Percentiles rank a stretch among this genome's conserved stretches.
Evolutionary conservation across 2,113 vertebrate species (phyloP).

Genomic region (Dolichallabes microphthalmus): DNA sequence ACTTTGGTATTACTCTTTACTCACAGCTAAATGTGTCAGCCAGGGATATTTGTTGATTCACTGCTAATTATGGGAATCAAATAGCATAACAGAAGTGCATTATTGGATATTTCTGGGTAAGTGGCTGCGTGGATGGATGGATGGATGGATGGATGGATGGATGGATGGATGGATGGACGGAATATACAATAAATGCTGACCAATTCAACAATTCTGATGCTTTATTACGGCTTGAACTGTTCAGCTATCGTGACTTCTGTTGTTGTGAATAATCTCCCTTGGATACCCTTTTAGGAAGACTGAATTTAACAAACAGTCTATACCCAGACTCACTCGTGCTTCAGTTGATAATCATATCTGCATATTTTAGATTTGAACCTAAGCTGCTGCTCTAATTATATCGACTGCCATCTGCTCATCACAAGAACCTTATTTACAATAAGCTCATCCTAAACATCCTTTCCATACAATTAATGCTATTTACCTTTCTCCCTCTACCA

Average conservation of each 20-base stretch:
- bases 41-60: constrained; percentile 27
- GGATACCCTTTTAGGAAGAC: background rate
- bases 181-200: background rate
- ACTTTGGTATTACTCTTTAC: constrained; percentile 70
- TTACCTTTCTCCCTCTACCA: background rate
- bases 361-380: background rate
- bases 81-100: background rate
- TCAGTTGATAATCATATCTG: background rate
- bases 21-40: constrained; percentile 60
- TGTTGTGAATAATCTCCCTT: background rate
- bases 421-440: background rate
- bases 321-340: background rate
- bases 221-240: background rate
- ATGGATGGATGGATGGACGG: background rate
- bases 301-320: background rate
- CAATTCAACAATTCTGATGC: background rate
- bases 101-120: background rate
- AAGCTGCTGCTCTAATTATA: background rate
- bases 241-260: background rate
- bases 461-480: background rate
- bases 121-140: background rate
- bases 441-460: background rate
- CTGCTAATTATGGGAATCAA: constrained; percentile 62
- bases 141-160: background rate
- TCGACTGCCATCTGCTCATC: background rate